Percentiles rank a stretch among this genome's conserved stretches.
These are phyloP conservation scores for Dicroscelio sp. DNA, from an alignment of 2,888 invertebrate genomes.

Conservation along the genomic window DNA sequence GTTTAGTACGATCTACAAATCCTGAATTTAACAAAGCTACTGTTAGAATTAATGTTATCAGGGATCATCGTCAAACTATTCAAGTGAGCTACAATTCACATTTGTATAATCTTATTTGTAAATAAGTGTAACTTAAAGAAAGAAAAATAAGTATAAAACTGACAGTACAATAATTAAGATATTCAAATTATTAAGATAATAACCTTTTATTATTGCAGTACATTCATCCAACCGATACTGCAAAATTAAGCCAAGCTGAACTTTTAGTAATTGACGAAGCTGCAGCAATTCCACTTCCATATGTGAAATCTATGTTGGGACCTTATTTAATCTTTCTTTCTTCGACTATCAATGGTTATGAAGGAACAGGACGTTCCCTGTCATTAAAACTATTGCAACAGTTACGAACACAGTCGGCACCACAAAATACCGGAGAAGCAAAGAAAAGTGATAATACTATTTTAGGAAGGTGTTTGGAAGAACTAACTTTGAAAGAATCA, in stretches of 20 bases:
- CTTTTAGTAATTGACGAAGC: conserved; percentile 99
- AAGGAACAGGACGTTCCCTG: conserved; percentile 99
- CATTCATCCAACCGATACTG: conserved; percentile 97
- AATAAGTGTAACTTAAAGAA: neutral
- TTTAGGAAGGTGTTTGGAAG: conserved; percentile 92
- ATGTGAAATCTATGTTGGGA: conserved; percentile 97
- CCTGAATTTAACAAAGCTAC: conserved; percentile 99
- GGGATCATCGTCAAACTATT: conserved; percentile 98
- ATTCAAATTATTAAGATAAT: neutral
- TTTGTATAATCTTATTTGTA: too few species aligned
- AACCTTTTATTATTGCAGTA: conserved; percentile 93
- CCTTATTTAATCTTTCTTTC: conserved; percentile 98
- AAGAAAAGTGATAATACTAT: conserved; percentile 91
- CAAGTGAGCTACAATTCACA: conserved; percentile 92
- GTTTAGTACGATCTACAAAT: conserved; percentile 98
- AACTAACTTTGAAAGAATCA: conserved; percentile 96
- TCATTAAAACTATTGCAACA: conserved; percentile 98
- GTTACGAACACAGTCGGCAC: conserved; percentile 93
- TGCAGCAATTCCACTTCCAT: conserved; percentile 98
- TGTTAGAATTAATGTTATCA: conserved; percentile 97
- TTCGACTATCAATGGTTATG: conserved; percentile 99
- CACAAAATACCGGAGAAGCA: conserved; percentile 91
- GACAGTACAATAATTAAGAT: too few species aligned
- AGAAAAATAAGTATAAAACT: too few species aligned
- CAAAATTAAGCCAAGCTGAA: conserved; percentile 97